Evolutionary conservation across 1,140 invertebrate genomes (phyloP), one percentile per base, ranked within the genome.

Genomic region (Venturia canescens): DNA sequence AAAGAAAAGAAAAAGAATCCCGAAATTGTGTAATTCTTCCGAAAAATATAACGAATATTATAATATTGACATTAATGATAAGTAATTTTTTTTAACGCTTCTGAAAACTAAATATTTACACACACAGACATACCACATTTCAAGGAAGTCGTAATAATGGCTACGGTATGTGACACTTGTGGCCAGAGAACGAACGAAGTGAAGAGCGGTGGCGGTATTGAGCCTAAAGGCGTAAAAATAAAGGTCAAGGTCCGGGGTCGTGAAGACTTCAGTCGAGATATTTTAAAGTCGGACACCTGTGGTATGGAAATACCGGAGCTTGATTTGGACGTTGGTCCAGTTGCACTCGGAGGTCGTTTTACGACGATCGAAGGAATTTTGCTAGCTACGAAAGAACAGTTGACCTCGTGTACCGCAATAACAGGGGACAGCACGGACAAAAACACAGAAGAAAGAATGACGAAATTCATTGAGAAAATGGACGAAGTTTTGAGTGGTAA

Each of bases 61-160:
- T n/a, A n/a, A n/a, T n/a, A n/a, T n/a, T n/a, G n/a, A n/a, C n/a
- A n/a, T n/a, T n/a, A 3, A 34, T 13, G 13, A 44, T 44, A 9
- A 11, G 13, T 13, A 44, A 48, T 48, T 50, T 70, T 84, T n/a
- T 26, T 53, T 18, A 74, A 74, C 77, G 79, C 11, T 89, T 78
- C 81, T 91, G 88, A 86, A 86, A 57, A 53, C 0, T 57, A 0
- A 57, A 69, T 27, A 79, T 53, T 74, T 81, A 83, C 85, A 97
- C 96, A 97, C 78, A 83, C 85, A 97, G 96, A 97, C 78, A 99
- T 99, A 88, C 98, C 98, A 4, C 95, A 98, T 90, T 99, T 99
- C 89, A 99, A 99, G 91, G 97, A 99, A 92, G 97, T 98, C 3
- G 94, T 99, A 0, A 98, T 99, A 67, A 99, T 99, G 98, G 98